Base-by-base conservation (phyloP, 2,888 invertebrate genomes). In the Agonopterix heracliana region DNA sequence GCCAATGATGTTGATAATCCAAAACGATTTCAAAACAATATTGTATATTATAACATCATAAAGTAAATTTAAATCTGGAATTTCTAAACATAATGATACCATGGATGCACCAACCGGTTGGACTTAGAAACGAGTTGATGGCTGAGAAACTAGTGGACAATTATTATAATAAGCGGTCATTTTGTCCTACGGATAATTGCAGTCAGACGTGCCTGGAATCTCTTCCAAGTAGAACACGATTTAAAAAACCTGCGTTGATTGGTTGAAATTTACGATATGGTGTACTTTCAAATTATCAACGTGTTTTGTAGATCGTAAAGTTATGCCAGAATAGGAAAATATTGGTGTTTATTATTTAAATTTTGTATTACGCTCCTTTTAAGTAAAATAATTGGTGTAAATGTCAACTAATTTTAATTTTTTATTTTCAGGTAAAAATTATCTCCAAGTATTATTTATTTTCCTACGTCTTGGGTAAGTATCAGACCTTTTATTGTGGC, bases 131-230 rank as follows among this genome's bases (percentile, higher is more conserved):
- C 26, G 26, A 3, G 26, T 52, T 64, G 54, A 38, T n/a, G 38
- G 10, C 38, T 38, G 9, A 38, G 38, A 38, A 38, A n/a, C 38
- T 38, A n/a, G 10, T 38, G 12, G 41, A 12, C 41, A 12, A 82
- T 85, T 83, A 85, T 74, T 76, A 73, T 83, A 82, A 85, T 83
- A 78, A 74, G 70, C 68, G 65, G 67, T 68, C 66, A 78, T 82
- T 81, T 78, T 71, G 77, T 78, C 77, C 72, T 74, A 54, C 54
- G 59, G 53, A 66, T 77, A 80, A 81, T 79, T 77, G 71, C 62
- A 57, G 50, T 54, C 9, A 56, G 12, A 56, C 59, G 51, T 61
- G 61, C 63, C 57, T 62, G 56, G 62, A 63, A 47, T 38, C 26
- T 64, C 61, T 57, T 59, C 54, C 53, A 55, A 57, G 50, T 53